Conservation (phyloP, 2,113 vertebrate genomes). For the Macquaria ambigua region DNA sequence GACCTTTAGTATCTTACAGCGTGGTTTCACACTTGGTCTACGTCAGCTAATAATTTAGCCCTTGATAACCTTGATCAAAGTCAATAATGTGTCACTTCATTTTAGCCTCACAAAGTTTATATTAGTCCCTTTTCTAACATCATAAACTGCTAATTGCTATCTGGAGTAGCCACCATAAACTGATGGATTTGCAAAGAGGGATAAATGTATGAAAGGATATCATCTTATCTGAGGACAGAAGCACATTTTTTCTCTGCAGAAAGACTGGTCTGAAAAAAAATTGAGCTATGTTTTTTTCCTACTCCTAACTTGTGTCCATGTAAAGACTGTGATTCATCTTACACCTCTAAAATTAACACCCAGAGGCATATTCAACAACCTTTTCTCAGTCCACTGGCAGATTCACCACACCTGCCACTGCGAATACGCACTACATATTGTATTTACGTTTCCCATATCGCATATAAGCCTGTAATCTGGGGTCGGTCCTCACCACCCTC, state of each 20-base stretch:
- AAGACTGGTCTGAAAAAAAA: background rate
- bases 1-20: conserved; percentile 22
- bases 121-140: conserved; percentile 15
- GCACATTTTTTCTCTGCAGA: background rate
- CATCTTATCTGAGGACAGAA: background rate
- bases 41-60: background rate
- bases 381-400: conserved; percentile 19
- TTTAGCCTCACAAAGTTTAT: conserved; percentile 25
- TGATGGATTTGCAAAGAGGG: conserved; percentile 20
- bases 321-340: conserved; percentile 24
- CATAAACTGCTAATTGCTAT: conserved; percentile 43
- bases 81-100: conserved; percentile 12
- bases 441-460: conserved; percentile 25
- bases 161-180: conserved; percentile 11
- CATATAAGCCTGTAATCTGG: conserved; percentile 13
- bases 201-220: background rate
- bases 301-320: background rate
- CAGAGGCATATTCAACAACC: conserved; percentile 25
- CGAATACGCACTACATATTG: conserved; percentile 8
- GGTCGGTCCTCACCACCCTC: conserved; percentile 24
- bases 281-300: background rate
- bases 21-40: conserved; percentile 25
- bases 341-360: conserved; percentile 31
- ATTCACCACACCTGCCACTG: conserved; percentile 21
- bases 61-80: conserved; percentile 43